Evolutionary conservation across 30 jellyfish, hydroid and myxozoan species (phyloP).

Genomic region (Rhopilema esculentum): DNA sequence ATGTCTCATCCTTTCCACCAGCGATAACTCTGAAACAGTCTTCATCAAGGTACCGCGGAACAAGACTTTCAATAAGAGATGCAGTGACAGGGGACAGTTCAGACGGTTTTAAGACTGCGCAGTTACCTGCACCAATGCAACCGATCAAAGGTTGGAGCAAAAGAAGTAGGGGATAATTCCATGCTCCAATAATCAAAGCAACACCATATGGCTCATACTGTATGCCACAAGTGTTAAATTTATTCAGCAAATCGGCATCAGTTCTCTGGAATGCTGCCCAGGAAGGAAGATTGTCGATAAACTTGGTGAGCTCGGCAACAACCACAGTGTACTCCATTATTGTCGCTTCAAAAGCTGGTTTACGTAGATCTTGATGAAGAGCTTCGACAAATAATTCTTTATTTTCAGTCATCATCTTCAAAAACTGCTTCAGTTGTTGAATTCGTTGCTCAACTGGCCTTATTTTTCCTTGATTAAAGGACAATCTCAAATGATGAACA

Average conservation of each 20-base stretch:
- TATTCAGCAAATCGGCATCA: conserved; percentile 81
- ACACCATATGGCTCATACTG: conserved; percentile 91
- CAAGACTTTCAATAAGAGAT: conserved; percentile 61
- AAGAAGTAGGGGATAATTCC: conserved; percentile 93
- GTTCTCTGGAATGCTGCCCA: conserved; percentile 86
- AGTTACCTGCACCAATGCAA: conserved; percentile 97
- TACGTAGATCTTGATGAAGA: conserved; percentile 74
- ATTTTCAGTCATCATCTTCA: conserved; percentile 66
- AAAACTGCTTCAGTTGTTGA: conserved; percentile 70
- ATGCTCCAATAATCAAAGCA: conserved; percentile 92
- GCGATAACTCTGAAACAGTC: conserved; percentile 81
- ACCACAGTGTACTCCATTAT: conserved; percentile 61
- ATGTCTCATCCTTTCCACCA: conserved; percentile 93
- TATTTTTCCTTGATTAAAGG: conserved; percentile 67
- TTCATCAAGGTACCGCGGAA: conserved; percentile 82
- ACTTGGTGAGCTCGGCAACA: conserved; percentile 49
- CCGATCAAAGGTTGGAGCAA: conserved; percentile 83
- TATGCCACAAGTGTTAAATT: conserved; percentile 78
- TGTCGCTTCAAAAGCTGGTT: conserved; percentile 66
- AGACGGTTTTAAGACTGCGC: conserved; percentile 95
- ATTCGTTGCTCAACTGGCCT: conserved; percentile 72
- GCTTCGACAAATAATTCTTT: conserved; percentile 80
- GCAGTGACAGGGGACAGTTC: conserved; percentile 92
- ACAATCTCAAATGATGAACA: conserved; percentile 62
- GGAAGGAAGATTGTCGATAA: conserved; percentile 64